Conservation (phyloP, 2,888 invertebrate species). For the Drosophila borealis region DNA sequence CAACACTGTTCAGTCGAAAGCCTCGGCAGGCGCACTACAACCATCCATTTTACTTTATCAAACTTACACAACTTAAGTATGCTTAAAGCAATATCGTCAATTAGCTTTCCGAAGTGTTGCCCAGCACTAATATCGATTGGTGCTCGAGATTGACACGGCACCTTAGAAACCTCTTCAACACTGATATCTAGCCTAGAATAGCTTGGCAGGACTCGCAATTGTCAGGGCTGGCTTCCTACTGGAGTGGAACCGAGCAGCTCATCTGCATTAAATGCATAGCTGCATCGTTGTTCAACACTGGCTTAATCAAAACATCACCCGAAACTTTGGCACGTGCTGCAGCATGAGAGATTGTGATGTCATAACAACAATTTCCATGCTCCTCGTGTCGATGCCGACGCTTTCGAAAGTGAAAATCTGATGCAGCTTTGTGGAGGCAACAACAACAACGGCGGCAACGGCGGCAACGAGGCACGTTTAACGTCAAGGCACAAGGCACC, state of each 20-base stretch:
- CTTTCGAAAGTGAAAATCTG: slow-evolving; percentile 46
- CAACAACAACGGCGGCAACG: slow-evolving; percentile 3
- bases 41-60: too few species aligned
- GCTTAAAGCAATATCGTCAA: too few species aligned
- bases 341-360: slow-evolving; percentile 23
- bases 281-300: slow-evolving; percentile 10
- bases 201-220: too few species aligned
- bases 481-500: slow-evolving; percentile 8
- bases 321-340: slow-evolving; percentile 11
- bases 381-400: slow-evolving; percentile 18
- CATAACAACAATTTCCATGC: slow-evolving; percentile 31
- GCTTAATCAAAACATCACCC: slow-evolving; percentile 1
- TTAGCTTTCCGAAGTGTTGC: neutral
- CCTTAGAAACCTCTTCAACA: neutral
- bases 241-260: neutral
- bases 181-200: too few species aligned
- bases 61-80: too few species aligned
- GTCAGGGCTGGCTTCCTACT: too few species aligned
- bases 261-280: neutral
- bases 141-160: too few species aligned
- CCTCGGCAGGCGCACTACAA: too few species aligned
- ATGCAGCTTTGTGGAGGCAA: slow-evolving; percentile 18
- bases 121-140: neutral
- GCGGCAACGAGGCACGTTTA: slow-evolving; percentile 1
- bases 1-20: neutral